Evolutionary conservation across 37 sponge, comb jelly and placozoan species (phyloP), one percentile per base, ranked within the genome.

Genomic region (Halichondria panicea): DNA sequence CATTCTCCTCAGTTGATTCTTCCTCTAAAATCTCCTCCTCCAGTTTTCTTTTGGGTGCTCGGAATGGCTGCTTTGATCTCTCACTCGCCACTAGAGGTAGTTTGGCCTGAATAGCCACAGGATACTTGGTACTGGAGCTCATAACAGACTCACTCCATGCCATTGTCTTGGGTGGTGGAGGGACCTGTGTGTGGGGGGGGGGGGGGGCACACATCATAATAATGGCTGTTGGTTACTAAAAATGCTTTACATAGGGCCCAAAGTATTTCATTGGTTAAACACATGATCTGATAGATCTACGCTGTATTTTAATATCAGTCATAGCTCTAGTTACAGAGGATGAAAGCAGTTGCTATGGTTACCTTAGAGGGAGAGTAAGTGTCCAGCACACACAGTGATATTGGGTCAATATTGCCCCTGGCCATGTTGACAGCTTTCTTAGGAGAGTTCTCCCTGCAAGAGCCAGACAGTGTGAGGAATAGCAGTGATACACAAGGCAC

Each of bases 351-450:
- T 25, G 54, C 27, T 32, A 43, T 24, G 19, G 52, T 37, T 24
- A 71, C 90, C 77, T 94, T 94, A 28, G 78, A 76, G 18, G 95
- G 95, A 33, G 84, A 85, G 72, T 89, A 89, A 39, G 63, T 32
- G 33, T 89, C 88, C 85, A 93, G 74, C 2, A 87, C 79, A 37
- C 71, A 83, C 22, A 71, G 56, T 30, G 88, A 87, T 13, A 96
- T 62, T 8, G 96, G 96, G 68, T 96, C 87, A 24, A 96, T 83
- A 68, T 96, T 96, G 6, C 96, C 96, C 31, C 91, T 52, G 27
- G 96, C 90, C 57, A 96, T 73, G 57, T 81, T 84, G 0, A 87
- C 81, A 3, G 88, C 89, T 68, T 96, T 96, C 22, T 75, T 50
- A 9, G 96, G 96, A 3, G 91, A 88, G 24, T 44, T 54, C 38